Evolutionary conservation across 2,888 invertebrate genomes (phyloP).

Genomic region (Melinaea marsaeus): DNA sequence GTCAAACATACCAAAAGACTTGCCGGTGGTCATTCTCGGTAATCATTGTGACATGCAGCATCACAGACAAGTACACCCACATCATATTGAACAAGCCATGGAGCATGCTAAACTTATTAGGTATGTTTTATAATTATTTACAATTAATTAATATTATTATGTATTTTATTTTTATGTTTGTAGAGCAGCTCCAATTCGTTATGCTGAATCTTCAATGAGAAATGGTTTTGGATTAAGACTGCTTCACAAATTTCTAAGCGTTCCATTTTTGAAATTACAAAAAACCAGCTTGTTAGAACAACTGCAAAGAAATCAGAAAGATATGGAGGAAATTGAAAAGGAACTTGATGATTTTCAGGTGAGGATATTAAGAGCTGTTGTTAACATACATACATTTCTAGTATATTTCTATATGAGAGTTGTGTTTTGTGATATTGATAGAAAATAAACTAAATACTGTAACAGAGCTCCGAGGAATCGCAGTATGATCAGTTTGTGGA

Average conservation of each 20-base stretch:
- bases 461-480: conserved; percentile 82
- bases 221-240: conserved; percentile 96
- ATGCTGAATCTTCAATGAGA: conserved; percentile 95
- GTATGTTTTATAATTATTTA: conserved; percentile 38
- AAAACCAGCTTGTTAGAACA: conserved; percentile 89
- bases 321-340: conserved; percentile 85
- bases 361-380: neutral
- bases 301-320: conserved; percentile 89
- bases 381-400: neutral
- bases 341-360: conserved; percentile 87
- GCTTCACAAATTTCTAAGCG: conserved; percentile 95
- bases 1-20: conserved; percentile 85
- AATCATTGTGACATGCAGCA: conserved; percentile 99
- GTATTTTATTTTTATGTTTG: conserved; percentile 8
- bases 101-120: conserved; percentile 62
- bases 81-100: conserved; percentile 70
- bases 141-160: neutral
- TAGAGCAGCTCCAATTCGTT: conserved; percentile 84
- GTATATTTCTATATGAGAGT: neutral
- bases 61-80: conserved; percentile 87
- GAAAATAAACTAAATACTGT: neutral
- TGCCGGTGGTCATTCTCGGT: conserved; percentile 92
- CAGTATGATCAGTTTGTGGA: conserved; percentile 87
- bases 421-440: neutral
- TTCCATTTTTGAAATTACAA: conserved; percentile 95